Percentiles rank a stretch among this genome's conserved stretches.
phyloP scores from a whole-genome alignment of 2,888 invertebrate genomes.

The Stegana nigrithorax region DNA sequence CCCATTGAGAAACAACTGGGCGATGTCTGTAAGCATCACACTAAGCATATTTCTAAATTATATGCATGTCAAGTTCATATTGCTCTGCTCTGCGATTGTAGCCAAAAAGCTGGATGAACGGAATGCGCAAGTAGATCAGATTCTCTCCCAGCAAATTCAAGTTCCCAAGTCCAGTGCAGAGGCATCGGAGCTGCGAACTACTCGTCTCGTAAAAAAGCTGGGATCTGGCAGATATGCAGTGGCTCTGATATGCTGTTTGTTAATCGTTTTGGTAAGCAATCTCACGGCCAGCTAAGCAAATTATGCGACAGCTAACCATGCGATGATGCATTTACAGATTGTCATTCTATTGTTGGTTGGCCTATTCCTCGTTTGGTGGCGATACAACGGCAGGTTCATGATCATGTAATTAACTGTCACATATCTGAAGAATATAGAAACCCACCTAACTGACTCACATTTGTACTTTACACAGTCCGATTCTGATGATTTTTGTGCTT shows the following conservation, averaged over 20 bases:
- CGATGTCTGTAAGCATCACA: neutral
- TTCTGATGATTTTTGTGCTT: constrained; percentile 1
- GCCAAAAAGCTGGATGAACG: neutral
- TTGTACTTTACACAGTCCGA: too few species aligned
- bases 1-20: neutral
- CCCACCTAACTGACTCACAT: too few species aligned
- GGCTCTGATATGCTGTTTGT: neutral
- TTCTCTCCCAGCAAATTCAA: neutral
- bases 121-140: neutral
- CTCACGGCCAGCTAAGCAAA: neutral
- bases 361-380: neutral
- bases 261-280: neutral
- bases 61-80: neutral
- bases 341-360: neutral
- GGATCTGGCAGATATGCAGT: neutral
- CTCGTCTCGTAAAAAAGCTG: neutral
- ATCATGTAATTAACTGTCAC: too few species aligned
- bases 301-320: neutral
- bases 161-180: neutral
- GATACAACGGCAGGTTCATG: too few species aligned
- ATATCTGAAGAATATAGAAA: too few species aligned
- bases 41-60: neutral
- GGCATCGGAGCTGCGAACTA: neutral
- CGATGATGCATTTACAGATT: neutral
- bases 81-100: neutral